Evolutionary conservation across 2,797 vertebrate genomes (phyloP).

Genomic region (Sus cebifrons): DNA sequence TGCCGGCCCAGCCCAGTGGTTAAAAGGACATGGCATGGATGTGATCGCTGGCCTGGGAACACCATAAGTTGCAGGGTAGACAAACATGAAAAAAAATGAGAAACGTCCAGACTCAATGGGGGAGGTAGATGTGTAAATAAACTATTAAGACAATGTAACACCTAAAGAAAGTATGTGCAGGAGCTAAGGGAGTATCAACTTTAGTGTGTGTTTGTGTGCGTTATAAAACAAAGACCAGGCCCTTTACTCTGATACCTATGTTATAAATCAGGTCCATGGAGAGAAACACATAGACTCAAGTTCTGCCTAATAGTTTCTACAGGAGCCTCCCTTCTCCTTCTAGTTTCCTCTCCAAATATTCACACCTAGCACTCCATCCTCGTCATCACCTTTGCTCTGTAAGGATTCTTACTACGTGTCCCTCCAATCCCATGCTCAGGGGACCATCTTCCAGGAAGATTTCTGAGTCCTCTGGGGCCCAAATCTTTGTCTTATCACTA

Average conservation of each 20-base stretch:
- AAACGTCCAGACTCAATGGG: neutral
- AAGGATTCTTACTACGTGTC: neutral
- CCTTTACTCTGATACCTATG: neutral
- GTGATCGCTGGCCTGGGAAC: too few relatives aligned
- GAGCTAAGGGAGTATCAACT: too few relatives aligned
- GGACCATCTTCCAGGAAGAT: neutral
- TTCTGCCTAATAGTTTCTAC: neutral
- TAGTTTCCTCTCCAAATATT: neutral
- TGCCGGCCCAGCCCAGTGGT: too few relatives aligned
- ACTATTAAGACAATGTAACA: neutral
- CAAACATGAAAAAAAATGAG: too few relatives aligned
- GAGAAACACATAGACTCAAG: neutral
- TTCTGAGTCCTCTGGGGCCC: neutral
- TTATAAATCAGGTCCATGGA: neutral
- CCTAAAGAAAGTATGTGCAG: neutral
- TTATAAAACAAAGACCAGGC: neutral
- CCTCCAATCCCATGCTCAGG: neutral
- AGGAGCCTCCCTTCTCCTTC: neutral
- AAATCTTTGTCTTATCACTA: fast-evolving
- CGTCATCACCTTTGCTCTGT: neutral
- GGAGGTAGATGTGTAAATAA: neutral
- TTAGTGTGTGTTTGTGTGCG: neutral
- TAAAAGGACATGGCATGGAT: too few relatives aligned
- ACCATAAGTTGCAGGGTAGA: too few relatives aligned
- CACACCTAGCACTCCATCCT: neutral